Base-by-base conservation (phyloP, 2,113 vertebrate genomes). In the Podarcis cretensis region DNA sequence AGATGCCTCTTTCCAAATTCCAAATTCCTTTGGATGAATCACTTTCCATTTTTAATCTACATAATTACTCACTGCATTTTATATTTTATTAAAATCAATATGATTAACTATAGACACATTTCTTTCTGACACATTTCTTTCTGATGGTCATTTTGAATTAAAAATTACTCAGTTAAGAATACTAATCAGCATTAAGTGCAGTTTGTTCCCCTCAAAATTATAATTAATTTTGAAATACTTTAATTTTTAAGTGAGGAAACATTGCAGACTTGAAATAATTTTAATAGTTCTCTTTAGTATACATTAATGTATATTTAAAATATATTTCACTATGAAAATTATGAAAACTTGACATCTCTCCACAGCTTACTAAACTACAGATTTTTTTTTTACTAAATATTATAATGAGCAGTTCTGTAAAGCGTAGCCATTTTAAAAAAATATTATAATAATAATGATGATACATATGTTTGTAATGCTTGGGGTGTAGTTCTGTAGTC, bases 81-180 rank as follows among this genome's bases (percentile, higher is more conserved):
- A 37, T 35, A 71, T 48, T 20, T 74, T 65, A 81, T 88, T 83
- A 18, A 40, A 59, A 83, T 63, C 32, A 48, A 54, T 13, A 76
- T 35, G 8, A 66, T 40, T 76, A 75, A 18, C 78, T 88, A 16
- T 30, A 73, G 27, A 83, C 10, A 63, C 81, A 82, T 30, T 82
- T 74, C 25, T 73, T 81, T 59, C 18, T 59, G 57, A 40, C 10
- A 63, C 81, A 82, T 30, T 82, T 74, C 25, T 73, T 81, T 59
- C 18, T 59, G 57, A 40, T 68, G 35, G 59, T 54, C 25, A 83
- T 77, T 88, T 83, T 73, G 48, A n/a, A 88, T 78, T 83, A 77
- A 83, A n/a, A 21, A 71, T 48, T 68, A 14, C 27, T 54, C 71
- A 66, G 71, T 77, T 35, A 59, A 59, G 48, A 48, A 83, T 83